These are phyloP conservation scores for Dione vanillae DNA, from an alignment of 2,888 invertebrate species.

Conservation along the genomic window DNA sequence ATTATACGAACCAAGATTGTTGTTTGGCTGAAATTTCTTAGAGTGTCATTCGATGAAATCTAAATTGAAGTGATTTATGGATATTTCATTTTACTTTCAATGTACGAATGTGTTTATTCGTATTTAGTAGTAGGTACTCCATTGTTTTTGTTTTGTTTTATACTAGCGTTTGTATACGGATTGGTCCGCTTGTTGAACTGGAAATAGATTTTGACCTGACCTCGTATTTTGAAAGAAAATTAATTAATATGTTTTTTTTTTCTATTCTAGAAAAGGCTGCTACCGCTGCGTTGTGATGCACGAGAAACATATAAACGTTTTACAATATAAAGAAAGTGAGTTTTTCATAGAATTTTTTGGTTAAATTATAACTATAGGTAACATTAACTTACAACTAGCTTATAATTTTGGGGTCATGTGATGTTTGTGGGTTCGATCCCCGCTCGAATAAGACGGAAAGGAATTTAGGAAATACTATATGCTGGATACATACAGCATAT, in stretches of 20 bases:
- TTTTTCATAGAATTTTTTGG: conserved; percentile 60
- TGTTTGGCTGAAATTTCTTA: conserved; percentile 41
- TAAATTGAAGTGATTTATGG: conserved; percentile 46
- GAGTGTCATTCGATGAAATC: conserved; percentile 46
- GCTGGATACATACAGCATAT: too few species aligned
- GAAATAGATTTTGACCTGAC: conserved; percentile 9
- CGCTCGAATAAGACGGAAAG: background rate
- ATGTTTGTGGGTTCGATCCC: too few species aligned
- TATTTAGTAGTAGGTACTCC: too few species aligned
- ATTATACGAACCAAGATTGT: conserved; percentile 49
- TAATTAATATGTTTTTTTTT: conserved; percentile 11
- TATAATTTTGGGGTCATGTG: too few species aligned
- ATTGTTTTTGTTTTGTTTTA: too few species aligned
- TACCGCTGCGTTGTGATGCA: conserved; percentile 98
- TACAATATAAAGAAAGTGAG: conserved; percentile 99
- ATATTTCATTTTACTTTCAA: conserved; percentile 28
- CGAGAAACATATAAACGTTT: conserved; percentile 96
- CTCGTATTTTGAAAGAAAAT: conserved; percentile 3
- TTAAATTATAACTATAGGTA: too few species aligned
- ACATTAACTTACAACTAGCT: too few species aligned
- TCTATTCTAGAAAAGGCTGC: conserved; percentile 91
- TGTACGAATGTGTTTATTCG: background rate
- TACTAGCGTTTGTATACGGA: too few species aligned
- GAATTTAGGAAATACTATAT: too few species aligned
- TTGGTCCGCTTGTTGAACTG: too few species aligned